Conservation (phyloP, 2,113 vertebrate genomes). For the Choloepus hoffmanni region DNA sequence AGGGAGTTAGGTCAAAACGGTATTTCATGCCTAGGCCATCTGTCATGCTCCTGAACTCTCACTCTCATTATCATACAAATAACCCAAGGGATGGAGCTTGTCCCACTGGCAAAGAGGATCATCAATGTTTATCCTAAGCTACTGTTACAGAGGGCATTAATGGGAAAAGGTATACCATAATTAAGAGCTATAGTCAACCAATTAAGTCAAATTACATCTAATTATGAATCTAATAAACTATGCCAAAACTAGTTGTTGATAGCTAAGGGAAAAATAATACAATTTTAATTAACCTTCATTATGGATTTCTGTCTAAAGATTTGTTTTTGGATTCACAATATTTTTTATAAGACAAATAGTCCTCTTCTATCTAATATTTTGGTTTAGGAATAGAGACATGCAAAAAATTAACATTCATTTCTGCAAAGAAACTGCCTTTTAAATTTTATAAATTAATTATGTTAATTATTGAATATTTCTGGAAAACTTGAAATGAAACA, state of each 20-base stretch:
- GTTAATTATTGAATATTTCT: slow-evolving; percentile 44
- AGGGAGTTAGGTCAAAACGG: slow-evolving; percentile 54
- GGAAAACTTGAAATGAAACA: slow-evolving; percentile 38
- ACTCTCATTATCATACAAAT: slow-evolving; percentile 79
- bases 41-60: slow-evolving; percentile 76
- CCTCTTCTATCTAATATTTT: slow-evolving; percentile 35
- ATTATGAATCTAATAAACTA: slow-evolving; percentile 78
- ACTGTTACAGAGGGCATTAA: slow-evolving; percentile 76
- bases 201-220: slow-evolving; percentile 82
- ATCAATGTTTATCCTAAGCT: slow-evolving; percentile 73
- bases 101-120: slow-evolving; percentile 63
- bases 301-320: slow-evolving; percentile 59
- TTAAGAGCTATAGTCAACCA: slow-evolving; percentile 82
- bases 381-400: slow-evolving; percentile 9
- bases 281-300: slow-evolving; percentile 74
- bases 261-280: slow-evolving; percentile 74
- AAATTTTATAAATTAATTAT: background rate
- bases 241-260: slow-evolving; percentile 77
- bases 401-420: slow-evolving; percentile 15
- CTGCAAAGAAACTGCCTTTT: slow-evolving; percentile 32
- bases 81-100: slow-evolving; percentile 78
- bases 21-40: slow-evolving; percentile 62
- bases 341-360: slow-evolving; percentile 58
- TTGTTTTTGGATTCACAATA: slow-evolving; percentile 55
- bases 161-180: slow-evolving; percentile 74